These are phyloP conservation scores for Drosophila kohkoa DNA, from an alignment of 1,140 invertebrate species.

Conservation along the genomic window DNA sequence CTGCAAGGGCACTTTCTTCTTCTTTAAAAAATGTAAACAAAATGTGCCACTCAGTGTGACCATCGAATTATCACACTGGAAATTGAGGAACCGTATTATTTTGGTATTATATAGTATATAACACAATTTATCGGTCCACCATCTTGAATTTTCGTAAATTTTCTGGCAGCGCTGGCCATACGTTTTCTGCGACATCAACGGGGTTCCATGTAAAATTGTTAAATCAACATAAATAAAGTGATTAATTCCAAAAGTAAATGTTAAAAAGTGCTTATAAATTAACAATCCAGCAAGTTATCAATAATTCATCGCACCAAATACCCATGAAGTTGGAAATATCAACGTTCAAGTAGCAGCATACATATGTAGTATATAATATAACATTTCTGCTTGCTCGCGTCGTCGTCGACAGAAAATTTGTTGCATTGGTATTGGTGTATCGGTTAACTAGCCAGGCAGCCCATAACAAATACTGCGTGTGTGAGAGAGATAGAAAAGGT, in stretches of 20 bases:
- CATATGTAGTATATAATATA: conserved; percentile 30
- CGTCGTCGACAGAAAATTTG: conserved; percentile 54
- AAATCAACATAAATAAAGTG: conserved; percentile 67
- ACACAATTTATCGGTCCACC: conserved; percentile 34
- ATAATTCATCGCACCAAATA: conserved; percentile 51
- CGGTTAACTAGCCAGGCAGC: conserved; percentile 39
- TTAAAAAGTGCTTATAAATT: conserved; percentile 68
- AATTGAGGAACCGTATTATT: conserved; percentile 14
- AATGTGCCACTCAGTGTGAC: conserved; percentile 18
- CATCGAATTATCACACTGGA: background rate
- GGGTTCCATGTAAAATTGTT: conserved; percentile 61
- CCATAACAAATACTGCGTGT: conserved; percentile 36
- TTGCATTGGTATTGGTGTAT: conserved; percentile 56
- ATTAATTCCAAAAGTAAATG: conserved; percentile 50
- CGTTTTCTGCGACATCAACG: conserved; percentile 53
- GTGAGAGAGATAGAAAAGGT: conserved; percentile 42
- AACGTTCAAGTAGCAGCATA: conserved; percentile 46
- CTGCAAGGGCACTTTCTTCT: conserved; percentile 31
- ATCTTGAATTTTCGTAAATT: conserved; percentile 57
- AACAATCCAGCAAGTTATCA: conserved; percentile 60
- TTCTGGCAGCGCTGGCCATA: conserved; percentile 48
- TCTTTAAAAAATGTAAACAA: conserved; percentile 49
- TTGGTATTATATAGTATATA: conserved; percentile 28
- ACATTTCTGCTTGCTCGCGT: conserved; percentile 54
- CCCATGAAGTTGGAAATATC: conserved; percentile 55